phyloP scores from a whole-genome alignment of 2,888 invertebrate species.

The Notodonta ziczac region DNA sequence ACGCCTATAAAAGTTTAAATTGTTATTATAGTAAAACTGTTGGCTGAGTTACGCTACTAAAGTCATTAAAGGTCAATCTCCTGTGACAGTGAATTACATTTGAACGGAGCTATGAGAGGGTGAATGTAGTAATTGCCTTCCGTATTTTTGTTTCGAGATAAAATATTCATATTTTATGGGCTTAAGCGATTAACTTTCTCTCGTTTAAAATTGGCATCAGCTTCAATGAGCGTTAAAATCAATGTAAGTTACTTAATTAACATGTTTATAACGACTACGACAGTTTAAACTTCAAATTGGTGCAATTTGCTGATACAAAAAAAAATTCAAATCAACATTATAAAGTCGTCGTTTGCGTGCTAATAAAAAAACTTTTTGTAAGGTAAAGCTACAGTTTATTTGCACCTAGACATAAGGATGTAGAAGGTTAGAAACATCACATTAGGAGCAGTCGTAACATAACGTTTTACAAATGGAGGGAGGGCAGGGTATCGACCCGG shows the following conservation, averaged over 20 bases:
- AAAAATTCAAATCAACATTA: too few species aligned
- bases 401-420: too few species aligned
- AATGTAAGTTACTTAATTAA: neutral
- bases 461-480: constrained; percentile 30
- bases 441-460: constrained; percentile 19
- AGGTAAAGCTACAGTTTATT: too few species aligned
- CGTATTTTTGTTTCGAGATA: constrained; percentile 19
- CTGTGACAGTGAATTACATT: neutral
- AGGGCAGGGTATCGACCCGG: constrained; percentile 55
- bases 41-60: too few species aligned
- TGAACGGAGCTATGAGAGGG: constrained; percentile 28
- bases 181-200: constrained; percentile 1
- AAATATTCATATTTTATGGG: constrained; percentile 2
- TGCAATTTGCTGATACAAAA: neutral
- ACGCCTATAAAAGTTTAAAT: too few species aligned
- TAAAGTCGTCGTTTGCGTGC: too few species aligned
- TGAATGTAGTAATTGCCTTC: constrained; percentile 31
- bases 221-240: neutral
- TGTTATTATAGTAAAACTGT: too few species aligned
- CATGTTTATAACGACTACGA: neutral
- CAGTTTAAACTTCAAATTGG: neutral
- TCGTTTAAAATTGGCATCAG: neutral
- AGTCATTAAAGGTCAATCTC: too few species aligned
- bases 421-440: neutral
- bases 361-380: too few species aligned